Base-by-base conservation (phyloP, 2,888 invertebrate species). In the Zootermopsis nevadensis region DNA sequence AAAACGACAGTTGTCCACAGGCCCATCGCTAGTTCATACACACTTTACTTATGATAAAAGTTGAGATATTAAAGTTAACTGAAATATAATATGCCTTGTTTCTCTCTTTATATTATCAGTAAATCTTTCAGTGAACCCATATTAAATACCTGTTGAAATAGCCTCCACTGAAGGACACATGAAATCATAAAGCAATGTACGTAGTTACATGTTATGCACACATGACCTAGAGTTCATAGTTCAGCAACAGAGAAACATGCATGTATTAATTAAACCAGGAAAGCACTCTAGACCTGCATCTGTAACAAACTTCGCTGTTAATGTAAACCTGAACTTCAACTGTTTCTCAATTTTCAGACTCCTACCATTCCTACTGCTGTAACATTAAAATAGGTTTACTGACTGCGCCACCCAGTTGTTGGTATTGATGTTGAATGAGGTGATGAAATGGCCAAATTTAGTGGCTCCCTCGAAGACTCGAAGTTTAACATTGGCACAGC, bases 351-450 rank as follows among this genome's bases (percentile, higher is more conserved):
- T 31, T 69, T 33, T 74, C 38, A 74, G 74, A 74, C n/a, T 74
- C 74, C 74, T 74, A 74, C 74, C 74, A 74, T 74, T 74, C 35
- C 74, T 74, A 74, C 35, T 74, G 74, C 31, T 22, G 74, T 74
- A 74, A 60, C n/a, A 79, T 79, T 76, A 79, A 79, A 35, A 60
- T 38, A 79, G 31, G 35, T 79, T 33, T 85, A 88, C 91, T 89
- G 87, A 93, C 90, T 97, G 96, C 0, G 95, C 95, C 83, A 98
- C 96, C 95, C 99, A 99, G 82, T 94, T 92, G 90, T 99, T 99
- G 0, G 99, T 99, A 89, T 98, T 98, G 84, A 95, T 95, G 89
- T 99, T 99, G 90, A 99, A 99, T 67, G 98, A 96, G 84, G 93
- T 92, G 74, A 99, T 97, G 88, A 97, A 95, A 87, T 97, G 95